These are phyloP conservation scores for Rhopalosiphum nymphaeae DNA, from an alignment of 2,888 invertebrate genomes.

Conservation along the genomic window DNA sequence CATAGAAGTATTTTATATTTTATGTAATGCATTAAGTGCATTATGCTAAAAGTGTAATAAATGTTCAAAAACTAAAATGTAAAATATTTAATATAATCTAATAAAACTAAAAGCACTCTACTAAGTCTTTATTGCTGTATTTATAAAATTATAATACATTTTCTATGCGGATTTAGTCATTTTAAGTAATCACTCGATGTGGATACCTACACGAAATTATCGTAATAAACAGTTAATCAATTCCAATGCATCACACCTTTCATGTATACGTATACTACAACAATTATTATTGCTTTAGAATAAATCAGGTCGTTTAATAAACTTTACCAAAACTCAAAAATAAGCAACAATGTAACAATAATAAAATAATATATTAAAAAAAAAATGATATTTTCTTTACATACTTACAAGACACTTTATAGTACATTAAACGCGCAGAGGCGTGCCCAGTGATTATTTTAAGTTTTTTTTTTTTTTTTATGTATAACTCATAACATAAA, in stretches of 20 bases:
- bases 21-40: not conserved
- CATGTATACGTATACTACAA: not conserved
- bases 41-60: not conserved
- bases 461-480: slow-evolving; percentile 11
- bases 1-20: not conserved
- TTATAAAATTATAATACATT: not conserved
- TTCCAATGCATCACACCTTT: not conserved
- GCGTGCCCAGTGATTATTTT: not conserved
- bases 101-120: not conserved
- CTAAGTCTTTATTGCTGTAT: not conserved
- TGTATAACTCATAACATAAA: not conserved
- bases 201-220: not conserved
- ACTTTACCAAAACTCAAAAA: not conserved
- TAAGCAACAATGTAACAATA: not conserved
- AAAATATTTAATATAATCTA: not conserved
- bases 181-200: not conserved
- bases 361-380: not conserved
- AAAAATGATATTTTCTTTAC: not conserved
- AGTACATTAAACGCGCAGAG: not conserved
- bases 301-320: not conserved
- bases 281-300: not conserved
- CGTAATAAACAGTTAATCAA: not conserved
- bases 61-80: not conserved
- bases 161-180: not conserved
- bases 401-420: not conserved